Base-by-base conservation (phyloP, 2,797 vertebrate species). In the Xenops minutus region DNA sequence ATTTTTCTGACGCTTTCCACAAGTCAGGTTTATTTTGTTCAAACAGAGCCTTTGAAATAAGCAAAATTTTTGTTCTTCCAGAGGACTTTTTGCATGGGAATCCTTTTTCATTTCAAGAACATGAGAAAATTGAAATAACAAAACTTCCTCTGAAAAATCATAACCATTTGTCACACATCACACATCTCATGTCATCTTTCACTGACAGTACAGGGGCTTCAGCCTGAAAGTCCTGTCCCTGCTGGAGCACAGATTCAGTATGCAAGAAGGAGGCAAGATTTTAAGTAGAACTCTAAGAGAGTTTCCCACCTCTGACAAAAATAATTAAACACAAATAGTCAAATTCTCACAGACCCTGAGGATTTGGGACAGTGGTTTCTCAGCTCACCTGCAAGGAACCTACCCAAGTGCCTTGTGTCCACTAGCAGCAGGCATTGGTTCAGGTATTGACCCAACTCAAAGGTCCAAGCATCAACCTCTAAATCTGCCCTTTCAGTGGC, bases 371-470 rank as follows among this genome's bases (percentile, higher is more conserved):
- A 44, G 21, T 11, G 7, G 3, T 9, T 77, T 55, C 46, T 52
- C 36, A 62, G 67, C 59, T 74, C 8, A 3, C 20, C 39, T 74
- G 27, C 46, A 34, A 9, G 48, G 32, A 10, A 6, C 17, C 26
- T 75, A 48, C 58, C 52, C 9, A 19, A 14, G 37, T 2, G 10
- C 23, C 41, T 10, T 51, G n/a, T 39, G 36, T 27, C n/a, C 41
- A 5, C 34, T 6, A 3, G 1, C 16, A 21, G n/a, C 64, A 51
- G 34, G 19, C 0, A 0, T 7, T 7, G 21, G 29, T 37, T 72
- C n/a, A 24, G 18, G 3, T 9, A 6, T 0, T 1, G 5, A 29
- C 48, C 85, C 34, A 21, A 0, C 26, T 17, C 14, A 3, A n/a
- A 29, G 36, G 14, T 24, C 14, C 3, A 32, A 6, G 66, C 13